Evolutionary conservation across 2,888 invertebrate species (phyloP).

Genomic region (Drosophila atroscutellata): DNA sequence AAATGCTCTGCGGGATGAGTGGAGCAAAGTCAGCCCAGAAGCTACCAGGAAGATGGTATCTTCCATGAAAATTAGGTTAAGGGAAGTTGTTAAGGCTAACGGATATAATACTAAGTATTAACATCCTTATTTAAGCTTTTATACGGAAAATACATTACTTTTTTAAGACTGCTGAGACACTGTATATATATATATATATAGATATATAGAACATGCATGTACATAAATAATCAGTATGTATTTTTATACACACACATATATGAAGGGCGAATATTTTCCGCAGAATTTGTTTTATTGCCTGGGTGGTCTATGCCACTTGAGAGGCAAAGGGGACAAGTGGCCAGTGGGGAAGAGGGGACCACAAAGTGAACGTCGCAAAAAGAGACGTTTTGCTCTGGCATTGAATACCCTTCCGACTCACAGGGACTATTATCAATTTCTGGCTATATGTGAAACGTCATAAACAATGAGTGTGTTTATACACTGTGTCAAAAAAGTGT

Average conservation of each 20-base stretch:
- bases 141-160: too few relatives aligned
- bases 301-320: neutral
- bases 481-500: neutral
- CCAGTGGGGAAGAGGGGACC: neutral
- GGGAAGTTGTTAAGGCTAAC: too few relatives aligned
- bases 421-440: neutral
- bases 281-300: conserved; percentile 72
- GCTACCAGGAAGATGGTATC: too few relatives aligned
- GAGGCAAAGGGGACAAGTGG: neutral
- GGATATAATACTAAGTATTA: too few relatives aligned
- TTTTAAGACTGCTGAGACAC: too few relatives aligned
- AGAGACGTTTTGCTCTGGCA: conserved; percentile 3
- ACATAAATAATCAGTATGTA: conserved; percentile 13
- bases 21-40: too few relatives aligned
- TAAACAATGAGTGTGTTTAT: neutral
- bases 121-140: too few relatives aligned
- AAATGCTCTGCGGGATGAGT: too few relatives aligned
- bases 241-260: neutral
- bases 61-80: too few relatives aligned
- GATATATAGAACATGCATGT: neutral
- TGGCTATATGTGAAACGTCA: neutral
- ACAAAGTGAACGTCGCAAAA: conserved; percentile 29
- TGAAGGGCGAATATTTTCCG: conserved; percentile 53
- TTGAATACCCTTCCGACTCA: neutral
- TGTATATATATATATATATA: neutral